Percentiles rank a stretch among this genome's conserved stretches.
These are phyloP conservation scores for Linepithema humile DNA, from an alignment of 1,140 invertebrate species.

Conservation along the genomic window DNA sequence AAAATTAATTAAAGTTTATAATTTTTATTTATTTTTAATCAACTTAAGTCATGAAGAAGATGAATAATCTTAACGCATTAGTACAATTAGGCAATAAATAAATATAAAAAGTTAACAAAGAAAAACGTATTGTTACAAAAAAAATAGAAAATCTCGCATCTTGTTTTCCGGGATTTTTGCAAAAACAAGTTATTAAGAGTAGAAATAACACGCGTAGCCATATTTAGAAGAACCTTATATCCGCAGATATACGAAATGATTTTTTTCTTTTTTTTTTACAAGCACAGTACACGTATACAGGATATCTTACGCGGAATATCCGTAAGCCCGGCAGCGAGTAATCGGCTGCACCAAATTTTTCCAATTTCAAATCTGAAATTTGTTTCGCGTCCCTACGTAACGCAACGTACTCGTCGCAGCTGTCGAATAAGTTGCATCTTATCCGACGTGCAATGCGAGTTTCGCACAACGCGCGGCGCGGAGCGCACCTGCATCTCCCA, in stretches of 20 bases:
- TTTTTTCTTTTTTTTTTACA: background rate
- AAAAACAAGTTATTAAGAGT: background rate
- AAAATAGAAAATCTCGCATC: background rate
- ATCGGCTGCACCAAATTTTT: conserved; percentile 34
- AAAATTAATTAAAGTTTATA: background rate
- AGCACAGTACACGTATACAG: background rate
- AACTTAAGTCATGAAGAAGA: background rate
- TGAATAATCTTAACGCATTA: background rate
- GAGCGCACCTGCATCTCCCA: conserved; percentile 3
- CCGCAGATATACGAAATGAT: background rate
- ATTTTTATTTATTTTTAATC: too few relatives aligned
- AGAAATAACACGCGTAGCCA: background rate
- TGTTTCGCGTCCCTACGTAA: conserved; percentile 32
- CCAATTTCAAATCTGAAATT: conserved; percentile 39
- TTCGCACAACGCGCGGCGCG: background rate
- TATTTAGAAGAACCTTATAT: conserved; percentile 21
- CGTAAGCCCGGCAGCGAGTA: background rate
- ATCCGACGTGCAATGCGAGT: conserved; percentile 25
- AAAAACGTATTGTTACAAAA: background rate
- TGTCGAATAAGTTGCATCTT: conserved; percentile 45
- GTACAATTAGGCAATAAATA: background rate
- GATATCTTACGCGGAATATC: background rate
- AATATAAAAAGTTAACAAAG: background rate
- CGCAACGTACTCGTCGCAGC: conserved; percentile 37
- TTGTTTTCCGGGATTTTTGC: background rate